Evolutionary conservation across 2,888 invertebrate species (phyloP).

Genomic region (Labia minor): DNA sequence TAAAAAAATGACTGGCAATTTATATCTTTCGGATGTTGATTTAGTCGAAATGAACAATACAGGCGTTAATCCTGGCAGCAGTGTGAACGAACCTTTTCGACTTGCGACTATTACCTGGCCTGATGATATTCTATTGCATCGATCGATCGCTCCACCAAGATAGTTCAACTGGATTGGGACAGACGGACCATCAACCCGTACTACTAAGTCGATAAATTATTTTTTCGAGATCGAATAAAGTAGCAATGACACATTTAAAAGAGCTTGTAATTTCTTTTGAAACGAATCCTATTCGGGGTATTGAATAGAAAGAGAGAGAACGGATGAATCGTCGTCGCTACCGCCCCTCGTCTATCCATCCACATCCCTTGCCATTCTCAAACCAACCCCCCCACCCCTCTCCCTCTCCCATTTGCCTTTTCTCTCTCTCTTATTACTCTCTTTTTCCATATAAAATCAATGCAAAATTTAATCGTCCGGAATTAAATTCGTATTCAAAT

Average conservation of each 20-base stretch:
- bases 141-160: neutral
- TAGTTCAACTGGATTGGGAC: neutral
- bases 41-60: neutral
- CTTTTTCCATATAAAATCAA: neutral
- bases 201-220: conserved; percentile 13
- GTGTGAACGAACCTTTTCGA: too few species aligned
- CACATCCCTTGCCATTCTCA: too few species aligned
- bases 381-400: neutral
- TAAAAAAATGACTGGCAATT: neutral
- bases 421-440: neutral
- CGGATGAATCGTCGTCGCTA: neutral
- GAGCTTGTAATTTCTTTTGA: conserved; percentile 13
- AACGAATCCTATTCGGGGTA: conserved; percentile 5
- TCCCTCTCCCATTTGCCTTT: neutral
- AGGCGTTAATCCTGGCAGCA: too few species aligned
- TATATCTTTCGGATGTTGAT: neutral
- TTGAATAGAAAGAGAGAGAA: neutral
- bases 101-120: too few species aligned
- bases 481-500: neutral
- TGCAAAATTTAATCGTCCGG: conserved; percentile 7
- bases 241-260: conserved; percentile 4
- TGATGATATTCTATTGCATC: too few species aligned
- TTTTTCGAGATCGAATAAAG: conserved; percentile 13
- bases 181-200: neutral
- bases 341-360: neutral